Evolutionary conservation across 2,113 vertebrate genomes (phyloP).

Genomic region (Grammomys surdaster): DNA sequence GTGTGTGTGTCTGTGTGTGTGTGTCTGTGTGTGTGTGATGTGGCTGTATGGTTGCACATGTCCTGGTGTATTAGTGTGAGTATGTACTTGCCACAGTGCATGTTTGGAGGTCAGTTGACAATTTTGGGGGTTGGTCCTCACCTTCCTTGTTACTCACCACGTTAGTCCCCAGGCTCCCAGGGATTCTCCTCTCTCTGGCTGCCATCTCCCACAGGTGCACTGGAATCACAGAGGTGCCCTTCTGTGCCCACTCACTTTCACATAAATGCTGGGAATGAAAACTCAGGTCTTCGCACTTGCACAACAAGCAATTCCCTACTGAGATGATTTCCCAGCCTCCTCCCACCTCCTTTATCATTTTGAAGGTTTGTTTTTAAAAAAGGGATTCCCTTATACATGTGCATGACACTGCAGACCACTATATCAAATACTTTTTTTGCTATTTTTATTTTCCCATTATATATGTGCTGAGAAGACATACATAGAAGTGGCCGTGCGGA

Average conservation of each 20-base stretch:
- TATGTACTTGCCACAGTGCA: background rate
- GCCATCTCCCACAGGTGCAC: too few species aligned
- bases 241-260: background rate
- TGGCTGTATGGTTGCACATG: background rate
- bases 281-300: background rate
- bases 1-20: background rate
- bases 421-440: too few species aligned
- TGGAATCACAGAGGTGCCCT: background rate
- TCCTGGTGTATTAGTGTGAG: background rate
- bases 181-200: background rate
- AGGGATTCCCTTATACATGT: background rate
- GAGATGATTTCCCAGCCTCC: background rate
- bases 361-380: background rate
- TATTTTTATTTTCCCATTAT: background rate
- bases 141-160: background rate
- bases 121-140: background rate
- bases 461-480: background rate
- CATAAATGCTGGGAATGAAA: background rate
- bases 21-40: background rate
- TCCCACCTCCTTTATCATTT: background rate
- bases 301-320: background rate
- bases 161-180: background rate
- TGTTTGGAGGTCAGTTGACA: background rate
- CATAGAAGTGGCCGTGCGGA: background rate
- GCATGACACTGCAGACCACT: background rate